Base-by-base conservation (phyloP, 2,888 invertebrate species). In the Eledona agricola region DNA sequence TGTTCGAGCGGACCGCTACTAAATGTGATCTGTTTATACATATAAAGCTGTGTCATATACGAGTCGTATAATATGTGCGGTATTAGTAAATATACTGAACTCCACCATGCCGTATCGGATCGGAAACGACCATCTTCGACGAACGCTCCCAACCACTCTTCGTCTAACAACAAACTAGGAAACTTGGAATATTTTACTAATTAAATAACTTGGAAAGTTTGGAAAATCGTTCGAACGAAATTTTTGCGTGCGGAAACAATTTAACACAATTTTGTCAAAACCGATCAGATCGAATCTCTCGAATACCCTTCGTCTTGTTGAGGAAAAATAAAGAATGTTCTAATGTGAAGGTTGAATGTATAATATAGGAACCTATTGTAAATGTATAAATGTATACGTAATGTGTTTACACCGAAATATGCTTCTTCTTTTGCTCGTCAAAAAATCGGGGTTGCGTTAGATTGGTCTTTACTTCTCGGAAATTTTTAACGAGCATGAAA, bases 1-100 rank as follows among this genome's bases (percentile, higher is more conserved):
- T 74, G 74, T 75, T 74, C 74, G 69, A 72, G 70, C 69, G 72
- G 72, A 72, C 74, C 72, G 74, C 75, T 72, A 72, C 52, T 69
- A 70, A 60, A 74, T 76, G 76, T 76, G 75, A 76, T 75, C 74
- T 73, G 74, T 73, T 63, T 68, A 65, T 67, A 68, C 64, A 62
- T 68, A 65, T 67, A 68, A 63, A 62, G 52, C 55, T 51, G 40
- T 55, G 34, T 51, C 32, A 51, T 55, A 50, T 50, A 55, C 50
- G 50, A 43, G 12, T 38, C n/a, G n/a, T n/a, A n/a, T n/a, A n/a
- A n/a, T n/a, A 25, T 13, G 22, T 12, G 42, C 45, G 54, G 40
- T 55, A 45, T 50, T 50, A 50, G 19, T 19, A 43, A 50, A 49
- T 54, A 54, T 54, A 54, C 45, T 50, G 45, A 50, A 43, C 37